Evolutionary conservation across 92 coral and sea anemone species (phyloP).

Genomic region (Siderastrea siderea): DNA sequence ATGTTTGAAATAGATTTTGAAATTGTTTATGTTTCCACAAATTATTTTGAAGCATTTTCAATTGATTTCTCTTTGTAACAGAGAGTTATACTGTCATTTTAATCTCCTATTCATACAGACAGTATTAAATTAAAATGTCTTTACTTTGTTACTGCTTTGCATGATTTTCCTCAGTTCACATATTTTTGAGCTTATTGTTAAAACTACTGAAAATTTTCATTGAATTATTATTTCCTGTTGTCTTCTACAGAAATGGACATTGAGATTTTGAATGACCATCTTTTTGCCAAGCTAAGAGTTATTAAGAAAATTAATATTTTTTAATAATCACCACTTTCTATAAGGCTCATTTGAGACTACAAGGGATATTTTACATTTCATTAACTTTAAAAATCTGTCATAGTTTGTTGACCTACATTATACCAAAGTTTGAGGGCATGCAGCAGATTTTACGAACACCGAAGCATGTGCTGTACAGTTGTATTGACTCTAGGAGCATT

Average conservation of each 20-base stretch:
- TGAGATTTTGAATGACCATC: neutral
- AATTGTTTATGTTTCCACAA: no score
- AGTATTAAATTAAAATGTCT: neutral
- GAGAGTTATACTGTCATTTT: neutral
- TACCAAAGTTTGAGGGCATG: neutral
- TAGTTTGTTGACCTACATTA: neutral
- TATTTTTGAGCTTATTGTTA: no score
- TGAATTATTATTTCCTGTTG: no score
- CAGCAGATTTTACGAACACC: neutral
- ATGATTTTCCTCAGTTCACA: neutral
- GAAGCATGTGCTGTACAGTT: neutral
- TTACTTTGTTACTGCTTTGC: neutral
- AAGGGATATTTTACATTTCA: no score
- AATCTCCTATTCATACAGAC: neutral
- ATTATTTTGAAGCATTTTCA: neutral
- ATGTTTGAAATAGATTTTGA: no score
- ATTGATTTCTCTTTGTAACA: neutral
- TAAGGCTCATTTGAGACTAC: no score
- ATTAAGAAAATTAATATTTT: neutral
- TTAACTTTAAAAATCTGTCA: no score
- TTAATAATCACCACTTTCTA: neutral
- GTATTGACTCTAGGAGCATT: neutral
- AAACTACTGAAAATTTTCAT: no score
- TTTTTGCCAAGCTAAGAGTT: neutral
- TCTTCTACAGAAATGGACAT: no score